Base-by-base conservation (phyloP, 1,140 invertebrate genomes). In the Ceratosolen solmsi region DNA sequence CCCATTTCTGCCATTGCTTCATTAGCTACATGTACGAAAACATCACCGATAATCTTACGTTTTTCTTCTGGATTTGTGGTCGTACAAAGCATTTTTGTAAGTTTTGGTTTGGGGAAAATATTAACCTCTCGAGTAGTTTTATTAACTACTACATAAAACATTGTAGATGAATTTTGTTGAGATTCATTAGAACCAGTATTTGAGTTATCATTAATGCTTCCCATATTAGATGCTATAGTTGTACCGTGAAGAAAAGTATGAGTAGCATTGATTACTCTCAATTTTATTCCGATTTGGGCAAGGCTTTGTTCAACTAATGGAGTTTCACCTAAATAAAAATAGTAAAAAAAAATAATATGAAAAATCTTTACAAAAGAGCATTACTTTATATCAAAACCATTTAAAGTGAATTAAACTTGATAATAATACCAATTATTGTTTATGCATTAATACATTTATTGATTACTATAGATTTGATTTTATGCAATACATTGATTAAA, bases 41-140 rank as follows among this genome's bases (percentile, higher is more conserved):
- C 97, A 92, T 99, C 99, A 38, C 99, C 99, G 88, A 99, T 99
- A 85, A 99, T 99, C 93, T 98, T 98, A 71, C 99, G 94, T 89
- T 99, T 99, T 88, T 99, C 97, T 92, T 99, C 99, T 0, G 99
- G 99, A 90, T 96, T 94, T 0, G 94, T 93, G 2, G 96, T 96
- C 87, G 95, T 95, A 88, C 96, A 98, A 8, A 99, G 92, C 92
- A 97, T 95, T 86, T 96, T 96, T 15, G 97, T 98, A 89, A 96
- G 93, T 36, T 94, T 93, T 76, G 94, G 94, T 85, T 95, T 93
- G 7, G 94, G 94, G 2, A 80, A 83, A 46, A 83, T 83, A 15
- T 30, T 83, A 5, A 83, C 82, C 17, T 83, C 82, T 33, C 63
- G 46, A 70, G 79, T 83, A 7, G 77, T 80, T 65, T 83, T 83